Evolutionary conservation across 1,140 invertebrate genomes (phyloP).

Genomic region (Chrysomallon squamiferum): DNA sequence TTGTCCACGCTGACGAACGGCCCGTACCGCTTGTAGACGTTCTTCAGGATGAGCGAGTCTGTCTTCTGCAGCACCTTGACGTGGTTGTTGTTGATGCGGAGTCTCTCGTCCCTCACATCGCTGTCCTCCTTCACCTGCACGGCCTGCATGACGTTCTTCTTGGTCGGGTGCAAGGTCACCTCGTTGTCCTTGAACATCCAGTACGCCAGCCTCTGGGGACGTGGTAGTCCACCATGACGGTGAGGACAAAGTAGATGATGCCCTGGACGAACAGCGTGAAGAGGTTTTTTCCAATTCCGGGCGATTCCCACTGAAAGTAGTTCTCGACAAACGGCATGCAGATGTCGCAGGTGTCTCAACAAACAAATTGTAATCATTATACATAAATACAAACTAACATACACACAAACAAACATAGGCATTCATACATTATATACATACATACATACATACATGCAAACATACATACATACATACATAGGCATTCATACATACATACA

Average conservation of each 20-base stretch:
- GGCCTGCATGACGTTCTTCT: too few relatives aligned
- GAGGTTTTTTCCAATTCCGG: constrained; percentile 69
- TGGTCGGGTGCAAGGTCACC: too few relatives aligned
- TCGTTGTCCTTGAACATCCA: too few relatives aligned
- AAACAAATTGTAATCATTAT: too few relatives aligned
- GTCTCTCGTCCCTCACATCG: constrained; percentile 30
- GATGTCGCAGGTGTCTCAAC: constrained; percentile 32
- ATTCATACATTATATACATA: not conserved
- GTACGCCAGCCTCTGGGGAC: constrained; percentile 9
- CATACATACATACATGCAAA: too few relatives aligned
- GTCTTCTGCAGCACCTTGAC: constrained; percentile 11
- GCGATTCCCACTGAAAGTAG: constrained; percentile 64
- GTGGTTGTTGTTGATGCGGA: constrained; percentile 18
- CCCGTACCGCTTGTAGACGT: constrained; percentile 67
- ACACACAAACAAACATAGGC: too few relatives aligned
- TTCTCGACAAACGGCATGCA: constrained; percentile 55
- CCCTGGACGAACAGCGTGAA: constrained; percentile 67
- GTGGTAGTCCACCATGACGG: constrained; percentile 23
- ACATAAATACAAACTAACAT: too few relatives aligned
- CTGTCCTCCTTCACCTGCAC: constrained; percentile 25
- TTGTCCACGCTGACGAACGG: too few relatives aligned
- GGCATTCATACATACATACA: not conserved
- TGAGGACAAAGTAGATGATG: constrained; percentile 65
- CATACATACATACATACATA: not conserved
- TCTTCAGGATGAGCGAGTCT: constrained; percentile 52